A percentile compares a stretch with the other conserved stretches of the same genome.
Evolutionary conservation across 2,797 vertebrate species (phyloP).

Genomic region (Ctenochaetus hawaiiensis): DNA sequence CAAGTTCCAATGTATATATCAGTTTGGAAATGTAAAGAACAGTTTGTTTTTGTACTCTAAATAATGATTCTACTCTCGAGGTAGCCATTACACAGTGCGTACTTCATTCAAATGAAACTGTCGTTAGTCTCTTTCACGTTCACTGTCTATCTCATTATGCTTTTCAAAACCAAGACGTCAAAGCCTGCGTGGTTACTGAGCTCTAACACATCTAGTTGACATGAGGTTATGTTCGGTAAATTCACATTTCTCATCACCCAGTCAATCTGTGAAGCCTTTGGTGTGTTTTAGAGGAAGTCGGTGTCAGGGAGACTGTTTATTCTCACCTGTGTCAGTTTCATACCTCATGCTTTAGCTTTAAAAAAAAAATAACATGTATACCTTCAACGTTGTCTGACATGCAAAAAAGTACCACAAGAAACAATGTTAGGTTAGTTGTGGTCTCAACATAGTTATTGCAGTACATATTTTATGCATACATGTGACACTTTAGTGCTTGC

Average conservation of each 20-base stretch:
- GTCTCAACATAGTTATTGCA: neutral
- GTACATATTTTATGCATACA: neutral
- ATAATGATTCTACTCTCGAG: neutral
- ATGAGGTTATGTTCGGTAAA: slow-evolving; percentile 5
- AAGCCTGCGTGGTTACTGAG: slow-evolving; percentile 29
- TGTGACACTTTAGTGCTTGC: slow-evolving; percentile 9
- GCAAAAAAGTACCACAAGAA: neutral
- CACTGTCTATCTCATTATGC: neutral
- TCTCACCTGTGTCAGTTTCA: slow-evolving; percentile 22
- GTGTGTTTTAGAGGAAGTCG: slow-evolving; percentile 49
- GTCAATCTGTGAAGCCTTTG: slow-evolving; percentile 18
- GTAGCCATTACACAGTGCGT: neutral
- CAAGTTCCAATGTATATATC: neutral
- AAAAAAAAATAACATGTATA: neutral
- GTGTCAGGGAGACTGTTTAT: slow-evolving; percentile 1
- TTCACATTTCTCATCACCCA: neutral
- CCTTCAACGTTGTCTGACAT: neutral
- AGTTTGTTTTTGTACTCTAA: neutral
- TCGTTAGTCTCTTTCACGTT: neutral
- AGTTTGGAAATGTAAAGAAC: neutral
- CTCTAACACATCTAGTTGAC: slow-evolving; percentile 6
- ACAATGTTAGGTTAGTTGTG: neutral
- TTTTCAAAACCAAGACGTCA: slow-evolving; percentile 8
- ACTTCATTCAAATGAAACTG: neutral
- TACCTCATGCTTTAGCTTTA: neutral